Base-by-base conservation (phyloP, 37 sponge, comb jelly and placozoan species). In the Axinella damicornis region DNA sequence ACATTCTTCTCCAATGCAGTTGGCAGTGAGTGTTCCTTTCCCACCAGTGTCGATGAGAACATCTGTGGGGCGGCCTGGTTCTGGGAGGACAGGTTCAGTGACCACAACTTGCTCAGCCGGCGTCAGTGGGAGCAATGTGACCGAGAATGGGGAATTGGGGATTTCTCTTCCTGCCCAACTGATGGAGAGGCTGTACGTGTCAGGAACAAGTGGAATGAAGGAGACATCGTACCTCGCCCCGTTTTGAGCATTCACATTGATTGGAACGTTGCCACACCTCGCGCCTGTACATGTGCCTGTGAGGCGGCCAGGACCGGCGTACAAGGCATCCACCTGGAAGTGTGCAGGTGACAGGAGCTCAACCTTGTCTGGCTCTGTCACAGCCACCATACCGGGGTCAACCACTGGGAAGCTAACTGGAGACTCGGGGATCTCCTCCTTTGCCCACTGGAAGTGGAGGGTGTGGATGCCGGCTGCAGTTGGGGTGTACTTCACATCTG, bases 271-370 rank as follows among this genome's bases (percentile, higher is more conserved):
- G 13, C 89, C 94, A 53, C 62, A 77, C 68, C 86, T 89, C 22
- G 82, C 80, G 21, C 87, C 86, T 22, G 63, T 65, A 58, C 90
- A 89, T 28, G 60, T 67, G 15, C 87, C 75, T 2, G 57, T 78
- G 28, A 93, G 83, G 20, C 71, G 41, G 22, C 94, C 90, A 41
- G 57, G 53, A 5, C 94, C 94, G 46, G 94, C 94, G n/a, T 93
- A 31, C 33, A 73, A 56, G 25, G 83, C 69, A 73, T 89, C 90
- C 67, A 88, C 70, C 20, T 61, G 65, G 77, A 53, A 81, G 4
- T 55, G 9, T 1, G 85, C 33, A 2, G 79, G 67, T 28, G 72
- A 14, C 5, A 65, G 32, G 17, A 84, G 38, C 14, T 83, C 83
- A 1, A 76, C 67, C 17, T 68, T 68, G 27, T 86, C 83, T 31